A percentile compares a stretch with the other conserved stretches of the same genome.
Conservation (phyloP, 2,113 vertebrate genomes). For the Maccullochella peelii region DNA sequence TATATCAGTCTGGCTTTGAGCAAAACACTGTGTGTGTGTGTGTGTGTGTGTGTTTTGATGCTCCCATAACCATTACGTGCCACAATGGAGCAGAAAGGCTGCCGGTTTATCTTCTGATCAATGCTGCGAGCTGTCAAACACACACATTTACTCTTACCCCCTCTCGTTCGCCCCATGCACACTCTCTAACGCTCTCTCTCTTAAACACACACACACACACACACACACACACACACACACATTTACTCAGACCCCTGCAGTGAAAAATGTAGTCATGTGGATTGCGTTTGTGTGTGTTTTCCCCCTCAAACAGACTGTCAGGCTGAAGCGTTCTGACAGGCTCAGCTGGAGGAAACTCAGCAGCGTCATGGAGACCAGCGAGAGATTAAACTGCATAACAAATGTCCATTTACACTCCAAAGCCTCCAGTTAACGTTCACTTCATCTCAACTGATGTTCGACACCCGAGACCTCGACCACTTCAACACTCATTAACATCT, state of each 20-base stretch:
- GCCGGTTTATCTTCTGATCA: slow-evolving; percentile 93
- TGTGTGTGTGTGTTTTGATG: slow-evolving; percentile 83
- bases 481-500: slow-evolving; percentile 6
- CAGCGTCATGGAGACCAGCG: slow-evolving; percentile 21
- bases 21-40: slow-evolving; percentile 6
- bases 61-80: slow-evolving; percentile 92
- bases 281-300: slow-evolving; percentile 8
- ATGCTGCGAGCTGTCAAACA: slow-evolving; percentile 87
- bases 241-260: slow-evolving; percentile 41
- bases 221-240: slow-evolving; percentile 38
- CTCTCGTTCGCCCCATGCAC: slow-evolving; percentile 10
- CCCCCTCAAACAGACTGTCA: slow-evolving; percentile 38
- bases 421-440: slow-evolving; percentile 33
- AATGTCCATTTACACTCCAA: slow-evolving; percentile 54
- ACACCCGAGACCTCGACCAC: not conserved
- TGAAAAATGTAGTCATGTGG: slow-evolving; percentile 31
- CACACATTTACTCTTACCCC: slow-evolving; percentile 2
- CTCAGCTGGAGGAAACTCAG: slow-evolving; percentile 48
- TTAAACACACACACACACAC: slow-evolving; percentile 28
- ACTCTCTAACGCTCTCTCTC: not conserved
- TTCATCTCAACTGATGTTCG: slow-evolving; percentile 15
- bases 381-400: slow-evolving; percentile 62
- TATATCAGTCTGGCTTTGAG: slow-evolving; percentile 31
- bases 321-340: slow-evolving; percentile 53
- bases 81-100: slow-evolving; percentile 92